A percentile compares a stretch with the other conserved stretches of the same genome.
These are phyloP conservation scores for Troides helena DNA, from an alignment of 2,888 invertebrate species.

Conservation along the genomic window DNA sequence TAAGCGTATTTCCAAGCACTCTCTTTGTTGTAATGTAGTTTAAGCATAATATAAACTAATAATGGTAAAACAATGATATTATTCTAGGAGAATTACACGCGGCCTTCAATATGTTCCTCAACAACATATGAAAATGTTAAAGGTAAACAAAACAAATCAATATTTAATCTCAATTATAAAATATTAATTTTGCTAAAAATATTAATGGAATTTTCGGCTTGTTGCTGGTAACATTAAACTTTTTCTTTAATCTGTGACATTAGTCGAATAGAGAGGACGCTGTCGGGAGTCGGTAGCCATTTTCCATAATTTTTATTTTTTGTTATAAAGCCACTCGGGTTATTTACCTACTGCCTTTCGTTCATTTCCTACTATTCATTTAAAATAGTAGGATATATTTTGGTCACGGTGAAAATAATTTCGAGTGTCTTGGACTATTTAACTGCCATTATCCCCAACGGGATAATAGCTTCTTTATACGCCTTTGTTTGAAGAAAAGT, in stretches of 20 bases:
- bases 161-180: too few species aligned
- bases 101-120: slow-evolving; percentile 55
- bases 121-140: slow-evolving; percentile 59
- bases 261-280: slow-evolving; percentile 71
- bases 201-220: slow-evolving; percentile 9
- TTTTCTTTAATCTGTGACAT: slow-evolving; percentile 41
- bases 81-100: slow-evolving; percentile 62
- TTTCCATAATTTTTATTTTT: slow-evolving; percentile 72
- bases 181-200: too few species aligned
- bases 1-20: slow-evolving; percentile 36
- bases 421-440: slow-evolving; percentile 52
- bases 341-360: slow-evolving; percentile 55
- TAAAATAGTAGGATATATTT: slow-evolving; percentile 50
- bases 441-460: slow-evolving; percentile 79
- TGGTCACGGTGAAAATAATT: slow-evolving; percentile 52
- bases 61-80: neutral
- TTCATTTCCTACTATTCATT: slow-evolving; percentile 53
- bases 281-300: slow-evolving; percentile 53
- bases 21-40: neutral
- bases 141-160: slow-evolving; percentile 48
- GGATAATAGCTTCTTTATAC: slow-evolving; percentile 76
- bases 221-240: slow-evolving; percentile 32
- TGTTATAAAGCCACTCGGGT: slow-evolving; percentile 54
- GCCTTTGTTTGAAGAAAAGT: slow-evolving; percentile 76
- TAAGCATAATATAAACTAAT: neutral